phyloP scores from a whole-genome alignment of 2,113 vertebrate genomes.

The Lampris incognitus region DNA sequence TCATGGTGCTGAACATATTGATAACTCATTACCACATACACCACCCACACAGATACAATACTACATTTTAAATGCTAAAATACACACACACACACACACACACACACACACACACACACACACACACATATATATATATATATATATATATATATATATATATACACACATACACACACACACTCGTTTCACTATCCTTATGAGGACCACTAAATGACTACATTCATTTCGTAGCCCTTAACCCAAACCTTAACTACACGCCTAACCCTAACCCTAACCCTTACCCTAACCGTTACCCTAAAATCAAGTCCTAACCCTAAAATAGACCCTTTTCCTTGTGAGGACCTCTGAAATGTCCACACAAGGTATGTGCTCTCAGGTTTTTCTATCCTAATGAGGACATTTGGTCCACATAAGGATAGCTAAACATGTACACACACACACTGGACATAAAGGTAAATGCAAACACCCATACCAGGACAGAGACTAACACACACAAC shows the following conservation, averaged over 20 bases:
- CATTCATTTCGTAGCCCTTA: too few species aligned
- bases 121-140: not conserved
- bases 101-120: not conserved
- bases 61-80: not conserved
- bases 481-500: not conserved
- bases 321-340: too few species aligned
- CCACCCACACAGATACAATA: not conserved
- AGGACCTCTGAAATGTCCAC: not conserved
- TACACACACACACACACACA: slow-evolving; percentile 1
- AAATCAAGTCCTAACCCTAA: too few species aligned
- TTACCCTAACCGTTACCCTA: too few species aligned
- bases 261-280: too few species aligned
- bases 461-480: not conserved
- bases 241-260: too few species aligned
- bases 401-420: too few species aligned
- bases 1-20: not conserved
- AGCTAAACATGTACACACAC: not conserved
- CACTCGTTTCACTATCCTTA: not conserved
- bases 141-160: not conserved
- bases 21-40: not conserved
- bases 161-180: slow-evolving; percentile 16
- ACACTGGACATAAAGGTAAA: not conserved
- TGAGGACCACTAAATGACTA: too few species aligned
- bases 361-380: too few species aligned
- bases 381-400: too few species aligned